These are phyloP conservation scores for Antennarius striatus DNA, from an alignment of 2,113 vertebrate genomes.

Conservation along the genomic window DNA sequence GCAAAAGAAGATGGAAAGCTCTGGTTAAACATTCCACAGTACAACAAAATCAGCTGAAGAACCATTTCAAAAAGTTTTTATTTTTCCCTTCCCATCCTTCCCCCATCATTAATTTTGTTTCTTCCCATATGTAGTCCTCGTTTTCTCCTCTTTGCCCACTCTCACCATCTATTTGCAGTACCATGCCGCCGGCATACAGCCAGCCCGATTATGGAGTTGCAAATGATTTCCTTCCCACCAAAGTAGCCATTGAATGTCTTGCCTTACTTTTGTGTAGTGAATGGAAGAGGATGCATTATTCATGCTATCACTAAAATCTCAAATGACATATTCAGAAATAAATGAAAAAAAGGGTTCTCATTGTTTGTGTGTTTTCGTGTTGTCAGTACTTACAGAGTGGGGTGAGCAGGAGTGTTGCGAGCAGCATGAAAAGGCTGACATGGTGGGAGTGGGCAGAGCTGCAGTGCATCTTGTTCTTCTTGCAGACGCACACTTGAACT, in stretches of 20 bases:
- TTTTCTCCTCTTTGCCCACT: neutral
- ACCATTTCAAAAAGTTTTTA: neutral
- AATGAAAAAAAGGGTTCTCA: conserved; percentile 38
- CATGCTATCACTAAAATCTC: conserved; percentile 59
- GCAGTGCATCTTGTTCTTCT: conserved; percentile 96
- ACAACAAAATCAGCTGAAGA: conserved; percentile 30
- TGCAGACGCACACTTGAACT: conserved; percentile 96
- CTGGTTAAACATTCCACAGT: neutral
- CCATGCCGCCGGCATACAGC: conserved; percentile 2
- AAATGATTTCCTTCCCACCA: conserved; percentile 45
- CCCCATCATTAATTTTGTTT: neutral
- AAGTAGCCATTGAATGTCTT: conserved; percentile 49
- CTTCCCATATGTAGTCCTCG: neutral
- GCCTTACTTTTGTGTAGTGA: conserved; percentile 34
- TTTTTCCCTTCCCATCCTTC: neutral
- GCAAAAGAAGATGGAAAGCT: neutral
- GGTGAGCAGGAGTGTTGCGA: conserved; percentile 67
- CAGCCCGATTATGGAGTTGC: conserved; percentile 15
- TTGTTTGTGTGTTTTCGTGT: neutral
- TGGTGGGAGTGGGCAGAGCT: conserved; percentile 80
- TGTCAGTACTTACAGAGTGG: conserved; percentile 65
- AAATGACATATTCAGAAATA: conserved; percentile 64
- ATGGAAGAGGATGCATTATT: conserved; percentile 68
- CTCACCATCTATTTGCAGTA: conserved; percentile 18
- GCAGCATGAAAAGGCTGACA: conserved; percentile 76